Evolutionary conservation across 2,888 invertebrate species (phyloP).

Genomic region (Stegophylla sp.): DNA sequence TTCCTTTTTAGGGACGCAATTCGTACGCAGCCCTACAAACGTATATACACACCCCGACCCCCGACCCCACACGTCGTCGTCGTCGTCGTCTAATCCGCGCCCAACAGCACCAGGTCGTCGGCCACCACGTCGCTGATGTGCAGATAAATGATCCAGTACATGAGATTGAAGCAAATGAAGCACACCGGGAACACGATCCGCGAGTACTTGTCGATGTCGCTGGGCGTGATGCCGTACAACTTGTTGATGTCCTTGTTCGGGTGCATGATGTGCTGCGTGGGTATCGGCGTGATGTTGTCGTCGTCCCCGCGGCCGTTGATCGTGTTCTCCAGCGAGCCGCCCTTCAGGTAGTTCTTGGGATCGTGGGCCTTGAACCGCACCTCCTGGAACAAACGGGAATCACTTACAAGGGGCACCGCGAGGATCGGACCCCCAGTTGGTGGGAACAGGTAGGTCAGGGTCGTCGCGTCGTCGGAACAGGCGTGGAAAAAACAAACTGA

Average conservation of each 20-base stretch:
- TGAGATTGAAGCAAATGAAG: conserved; percentile 97
- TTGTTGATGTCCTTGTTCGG: conserved; percentile 93
- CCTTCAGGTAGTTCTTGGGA: conserved; percentile 91
- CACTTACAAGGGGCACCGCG: conserved; percentile 68
- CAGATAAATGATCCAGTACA: conserved; percentile 97
- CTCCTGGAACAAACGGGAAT: conserved; percentile 74
- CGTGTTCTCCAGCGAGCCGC: conserved; percentile 88
- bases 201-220: conserved; percentile 99
- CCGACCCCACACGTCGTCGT: no score
- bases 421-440: no score
- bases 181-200: conserved; percentile 97
- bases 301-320: conserved; percentile 79
- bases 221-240: conserved; percentile 89
- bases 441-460: conserved; percentile 30
- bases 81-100: conserved; percentile 66
- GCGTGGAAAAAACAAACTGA: no score
- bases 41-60: no score
- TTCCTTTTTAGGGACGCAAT: no score
- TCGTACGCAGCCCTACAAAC: no score
- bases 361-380: conserved; percentile 94
- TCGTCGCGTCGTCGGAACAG: background rate
- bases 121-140: conserved; percentile 95
- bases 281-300: conserved; percentile 71
- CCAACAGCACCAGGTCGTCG: conserved; percentile 86
- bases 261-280: conserved; percentile 80